Conservation (phyloP, 2,797 vertebrate genomes). For the Parauchenoglanis punctatus region DNA sequence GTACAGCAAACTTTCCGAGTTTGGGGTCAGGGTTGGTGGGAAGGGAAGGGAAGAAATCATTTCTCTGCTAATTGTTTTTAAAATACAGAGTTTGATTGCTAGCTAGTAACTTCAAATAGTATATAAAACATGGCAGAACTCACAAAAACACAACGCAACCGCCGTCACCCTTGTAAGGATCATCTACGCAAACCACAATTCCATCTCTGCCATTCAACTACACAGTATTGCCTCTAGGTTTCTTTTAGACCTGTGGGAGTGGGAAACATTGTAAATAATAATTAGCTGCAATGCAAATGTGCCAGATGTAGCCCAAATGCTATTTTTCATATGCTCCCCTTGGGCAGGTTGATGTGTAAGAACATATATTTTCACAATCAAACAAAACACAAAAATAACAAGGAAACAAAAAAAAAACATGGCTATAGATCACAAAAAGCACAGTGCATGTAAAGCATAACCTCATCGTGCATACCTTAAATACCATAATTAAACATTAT, state of each 20-base stretch:
- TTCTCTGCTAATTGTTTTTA: background rate
- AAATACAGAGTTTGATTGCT: background rate
- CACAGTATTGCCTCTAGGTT: background rate
- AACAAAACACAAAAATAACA: background rate
- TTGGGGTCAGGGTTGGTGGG: background rate
- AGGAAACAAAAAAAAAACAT: background rate
- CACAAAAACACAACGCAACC: background rate
- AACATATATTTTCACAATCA: background rate
- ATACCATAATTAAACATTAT: background rate
- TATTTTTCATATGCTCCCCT: background rate
- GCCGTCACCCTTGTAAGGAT: background rate
- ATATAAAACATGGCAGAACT: background rate
- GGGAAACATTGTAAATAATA: background rate
- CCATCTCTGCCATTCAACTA: background rate
- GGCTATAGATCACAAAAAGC: background rate
- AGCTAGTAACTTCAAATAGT: background rate
- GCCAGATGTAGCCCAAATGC: background rate
- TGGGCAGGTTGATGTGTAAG: background rate
- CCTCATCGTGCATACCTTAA: background rate
- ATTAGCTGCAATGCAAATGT: background rate
- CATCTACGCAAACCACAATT: background rate
- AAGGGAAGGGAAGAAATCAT: background rate
- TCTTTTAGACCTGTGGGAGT: background rate
- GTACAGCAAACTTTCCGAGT: conserved; percentile 52
- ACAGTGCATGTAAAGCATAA: background rate